A percentile compares a stretch with the other conserved stretches of the same genome.
phyloP scores from a whole-genome alignment of 1,140 invertebrate genomes.

The Meloidogyne exigua region DNA sequence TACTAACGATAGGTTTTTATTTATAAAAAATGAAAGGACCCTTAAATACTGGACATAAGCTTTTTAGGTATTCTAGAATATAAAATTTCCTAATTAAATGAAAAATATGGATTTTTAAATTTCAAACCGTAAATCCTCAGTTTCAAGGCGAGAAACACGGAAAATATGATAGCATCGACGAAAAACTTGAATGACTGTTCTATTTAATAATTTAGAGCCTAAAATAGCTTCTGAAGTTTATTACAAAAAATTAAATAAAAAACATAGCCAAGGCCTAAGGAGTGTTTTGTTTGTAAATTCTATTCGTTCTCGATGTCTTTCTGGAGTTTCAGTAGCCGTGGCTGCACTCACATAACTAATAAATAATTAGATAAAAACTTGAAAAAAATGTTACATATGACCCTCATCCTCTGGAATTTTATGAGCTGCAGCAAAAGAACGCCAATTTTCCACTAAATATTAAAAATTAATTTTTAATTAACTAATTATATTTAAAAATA shows the following conservation, averaged over 20 bases:
- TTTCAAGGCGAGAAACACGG: constrained; percentile 11
- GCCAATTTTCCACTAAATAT: constrained; percentile 27
- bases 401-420: constrained; percentile 28
- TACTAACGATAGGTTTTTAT: too few species aligned
- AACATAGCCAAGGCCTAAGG: constrained; percentile 37
- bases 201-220: constrained; percentile 16
- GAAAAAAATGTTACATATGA: not conserved
- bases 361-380: not conserved
- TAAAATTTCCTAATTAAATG: too few species aligned
- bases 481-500: not conserved
- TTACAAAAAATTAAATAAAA: not conserved
- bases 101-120: not conserved
- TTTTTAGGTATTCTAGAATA: too few species aligned
- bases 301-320: constrained; percentile 28
- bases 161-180: constrained; percentile 20
- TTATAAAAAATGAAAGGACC: too few species aligned
- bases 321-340: constrained; percentile 8
- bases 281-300: constrained; percentile 11
- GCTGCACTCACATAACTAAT: constrained; percentile 25
- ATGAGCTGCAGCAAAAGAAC: constrained; percentile 24
- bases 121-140: not conserved
- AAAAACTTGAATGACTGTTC: constrained; percentile 19
- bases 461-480: not conserved
- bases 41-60: too few species aligned
- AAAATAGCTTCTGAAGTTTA: not conserved